Base-by-base conservation (phyloP, 2,888 invertebrate genomes). In the Rhagonycha lutea region DNA sequence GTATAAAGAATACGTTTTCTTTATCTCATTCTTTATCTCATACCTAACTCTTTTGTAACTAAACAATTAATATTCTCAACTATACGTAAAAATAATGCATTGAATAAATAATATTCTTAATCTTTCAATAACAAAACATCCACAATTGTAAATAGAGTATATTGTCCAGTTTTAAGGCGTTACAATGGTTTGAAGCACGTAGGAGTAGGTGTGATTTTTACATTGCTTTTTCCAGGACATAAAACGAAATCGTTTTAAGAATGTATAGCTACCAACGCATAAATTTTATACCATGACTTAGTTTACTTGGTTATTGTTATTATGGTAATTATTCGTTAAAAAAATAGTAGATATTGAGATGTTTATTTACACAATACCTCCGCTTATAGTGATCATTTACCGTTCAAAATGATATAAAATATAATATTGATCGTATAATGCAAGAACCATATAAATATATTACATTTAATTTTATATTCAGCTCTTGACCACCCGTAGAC, bases 121-220 rank as follows among this genome's bases (percentile, higher is more conserved):
- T 62, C 61, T 70, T 61, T 18, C 29, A 62, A 62, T 29, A 70
- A 70, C 70, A 70, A 65, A 70, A 61, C 26, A 70, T 28, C 62
- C 65, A 65, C 26, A 65, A 70, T 70, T 70, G 28, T 18, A 62
- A 29, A 62, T 29, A 62, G 28, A 28, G 29, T 62, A 70, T 70
- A 26, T 26, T 65, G 23, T 65, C 26, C 61, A 62, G 70, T 28
- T 70, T 62, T 70, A 70, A 70, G 70, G 70, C 70, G 70, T 70
- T 62, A 29, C 14, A 24, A 61, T 61, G 69, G 28, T 28, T 61
- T 61, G 61, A 70, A 69, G 61, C 32, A 47, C 68, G 28, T 68
- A 28, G 29, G 29, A 12, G 26, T 29, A 75, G 72, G 47, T 47
- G 47, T 47, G 47, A 47, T 61, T 61, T 60, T 70, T 61, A 70